These are phyloP conservation scores for Muscidifurax raptorellus DNA, from an alignment of 1,140 invertebrate genomes.

Conservation along the genomic window DNA sequence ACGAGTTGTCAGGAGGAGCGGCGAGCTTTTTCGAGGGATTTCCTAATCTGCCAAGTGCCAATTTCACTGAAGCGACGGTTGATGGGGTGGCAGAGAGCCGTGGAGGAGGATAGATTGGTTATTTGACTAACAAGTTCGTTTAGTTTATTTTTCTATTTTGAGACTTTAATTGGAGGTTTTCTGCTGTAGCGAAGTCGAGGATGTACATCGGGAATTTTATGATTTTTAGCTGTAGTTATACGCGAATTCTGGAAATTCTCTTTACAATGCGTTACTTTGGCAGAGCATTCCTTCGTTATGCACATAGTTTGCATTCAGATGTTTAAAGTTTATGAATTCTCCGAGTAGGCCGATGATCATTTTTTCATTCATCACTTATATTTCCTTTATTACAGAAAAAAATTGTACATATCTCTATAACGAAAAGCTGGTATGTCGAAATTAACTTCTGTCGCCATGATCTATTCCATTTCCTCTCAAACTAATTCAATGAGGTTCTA, in stretches of 20 bases:
- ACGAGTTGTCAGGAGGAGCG: background rate
- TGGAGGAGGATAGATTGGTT: background rate
- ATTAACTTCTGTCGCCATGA: no score
- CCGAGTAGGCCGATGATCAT: background rate
- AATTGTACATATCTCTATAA: no score
- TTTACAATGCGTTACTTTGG: background rate
- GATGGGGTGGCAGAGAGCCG: background rate
- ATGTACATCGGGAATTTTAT: no score
- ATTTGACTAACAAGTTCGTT: no score
- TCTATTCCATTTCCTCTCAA: no score
- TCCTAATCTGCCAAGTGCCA: conserved; percentile 22
- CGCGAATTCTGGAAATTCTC: background rate
- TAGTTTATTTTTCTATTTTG: no score
- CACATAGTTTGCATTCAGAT: background rate
- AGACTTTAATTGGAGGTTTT: no score
- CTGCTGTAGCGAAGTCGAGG: no score
- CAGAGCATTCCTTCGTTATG: background rate
- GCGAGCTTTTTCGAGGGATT: background rate
- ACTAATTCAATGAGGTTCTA: no score
- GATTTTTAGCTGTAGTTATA: no score
- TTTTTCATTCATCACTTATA: background rate
- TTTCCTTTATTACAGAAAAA: no score
- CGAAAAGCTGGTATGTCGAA: no score
- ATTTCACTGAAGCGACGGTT: background rate
- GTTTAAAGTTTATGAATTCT: background rate